Conservation (phyloP, 2,888 invertebrate species). For the Microplitis manilae region DNA sequence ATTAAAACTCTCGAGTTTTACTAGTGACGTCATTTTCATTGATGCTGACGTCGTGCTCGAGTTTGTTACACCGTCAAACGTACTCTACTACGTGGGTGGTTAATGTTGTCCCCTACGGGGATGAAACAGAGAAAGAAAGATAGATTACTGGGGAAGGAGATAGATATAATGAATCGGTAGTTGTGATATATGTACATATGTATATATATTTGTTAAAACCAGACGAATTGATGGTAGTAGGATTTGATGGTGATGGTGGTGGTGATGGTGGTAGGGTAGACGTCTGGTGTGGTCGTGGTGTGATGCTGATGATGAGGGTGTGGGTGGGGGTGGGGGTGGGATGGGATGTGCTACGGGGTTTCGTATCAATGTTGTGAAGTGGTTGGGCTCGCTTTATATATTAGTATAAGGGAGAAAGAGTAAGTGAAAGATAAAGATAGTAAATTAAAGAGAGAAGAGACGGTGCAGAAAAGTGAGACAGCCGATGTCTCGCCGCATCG, state of each 20-base stretch:
- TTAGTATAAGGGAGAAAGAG: constrained; percentile 4
- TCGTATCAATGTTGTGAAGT: constrained; percentile 36
- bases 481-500: constrained; percentile 72
- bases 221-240: neutral
- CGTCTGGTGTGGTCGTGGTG: constrained; percentile 31
- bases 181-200: neutral
- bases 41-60: constrained; percentile 69
- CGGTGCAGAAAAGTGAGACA: constrained; percentile 65
- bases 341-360: constrained; percentile 19
- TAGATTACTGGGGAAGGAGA: neutral
- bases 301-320: constrained; percentile 2
- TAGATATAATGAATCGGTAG: neutral
- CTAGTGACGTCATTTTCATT: constrained; percentile 75
- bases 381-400: constrained; percentile 22
- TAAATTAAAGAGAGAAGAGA: neutral
- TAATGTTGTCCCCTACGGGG: constrained; percentile 25
- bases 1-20: constrained; percentile 3
- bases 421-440: constrained; percentile 42
- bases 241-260: neutral
- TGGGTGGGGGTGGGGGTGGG: neutral
- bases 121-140: constrained; percentile 28
- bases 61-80: constrained; percentile 30
- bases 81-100: constrained; percentile 41
- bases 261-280: constrained; percentile 5
- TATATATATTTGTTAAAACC: neutral